These are phyloP conservation scores for Cepaea hortensis DNA, from an alignment of 2,888 invertebrate species.

Conservation along the genomic window DNA sequence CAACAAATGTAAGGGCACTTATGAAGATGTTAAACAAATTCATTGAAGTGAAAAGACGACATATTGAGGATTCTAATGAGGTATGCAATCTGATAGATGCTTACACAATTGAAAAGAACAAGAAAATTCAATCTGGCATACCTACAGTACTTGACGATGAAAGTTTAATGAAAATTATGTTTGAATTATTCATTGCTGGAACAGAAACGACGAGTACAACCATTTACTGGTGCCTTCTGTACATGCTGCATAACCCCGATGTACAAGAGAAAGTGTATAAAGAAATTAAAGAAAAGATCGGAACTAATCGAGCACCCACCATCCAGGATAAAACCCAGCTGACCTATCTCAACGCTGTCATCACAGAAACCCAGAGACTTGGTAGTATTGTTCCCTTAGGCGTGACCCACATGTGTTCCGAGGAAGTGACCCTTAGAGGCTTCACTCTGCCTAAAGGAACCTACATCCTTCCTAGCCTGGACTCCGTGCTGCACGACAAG, in stretches of 20 bases:
- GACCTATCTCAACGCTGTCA: background rate
- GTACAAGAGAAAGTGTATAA: background rate
- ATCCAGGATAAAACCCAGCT: background rate
- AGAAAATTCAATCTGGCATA: background rate
- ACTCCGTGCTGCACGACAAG: background rate
- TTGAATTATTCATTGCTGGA: background rate
- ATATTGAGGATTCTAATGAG: background rate
- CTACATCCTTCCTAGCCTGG: background rate
- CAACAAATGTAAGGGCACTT: background rate
- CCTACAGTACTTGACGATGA: background rate
- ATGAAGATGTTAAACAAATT: background rate
- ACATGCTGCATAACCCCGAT: background rate
- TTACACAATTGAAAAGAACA: background rate
- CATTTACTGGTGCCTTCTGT: background rate
- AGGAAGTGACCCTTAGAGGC: background rate
- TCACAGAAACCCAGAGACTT: background rate
- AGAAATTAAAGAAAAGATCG: background rate
- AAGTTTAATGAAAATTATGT: background rate
- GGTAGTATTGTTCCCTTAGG: background rate
- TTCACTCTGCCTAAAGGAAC: background rate
- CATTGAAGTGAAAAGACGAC: background rate
- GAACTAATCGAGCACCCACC: background rate
- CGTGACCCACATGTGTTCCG: slow-evolving; percentile 1
- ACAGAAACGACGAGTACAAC: background rate
- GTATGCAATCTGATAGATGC: background rate